Percentiles rank a stretch among this genome's conserved stretches.
These are phyloP conservation scores for Notolepis coatsorum DNA, from an alignment of 2,797 vertebrate species.

Conservation along the genomic window DNA sequence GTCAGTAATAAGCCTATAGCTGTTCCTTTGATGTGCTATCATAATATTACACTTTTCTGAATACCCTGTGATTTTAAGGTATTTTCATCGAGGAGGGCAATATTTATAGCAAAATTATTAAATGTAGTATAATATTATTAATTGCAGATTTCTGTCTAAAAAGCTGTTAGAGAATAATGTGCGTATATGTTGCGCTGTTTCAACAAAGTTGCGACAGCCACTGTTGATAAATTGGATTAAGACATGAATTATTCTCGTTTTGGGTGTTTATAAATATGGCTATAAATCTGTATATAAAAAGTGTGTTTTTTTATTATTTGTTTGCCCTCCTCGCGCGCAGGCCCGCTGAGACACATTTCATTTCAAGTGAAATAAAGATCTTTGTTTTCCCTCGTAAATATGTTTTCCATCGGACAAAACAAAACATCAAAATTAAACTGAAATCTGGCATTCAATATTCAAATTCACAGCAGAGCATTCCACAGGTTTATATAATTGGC, in stretches of 20 bases:
- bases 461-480: neutral
- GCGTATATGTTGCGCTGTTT: neutral
- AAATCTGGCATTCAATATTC: neutral
- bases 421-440: neutral
- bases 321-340: too few relatives aligned
- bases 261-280: slow-evolving; percentile 3
- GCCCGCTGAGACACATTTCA: too few relatives aligned
- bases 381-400: neutral
- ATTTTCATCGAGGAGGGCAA: too few relatives aligned
- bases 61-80: slow-evolving; percentile 4
- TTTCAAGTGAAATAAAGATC: neutral
- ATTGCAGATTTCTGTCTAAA: slow-evolving; percentile 10
- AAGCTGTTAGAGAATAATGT: neutral
- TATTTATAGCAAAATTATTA: too few relatives aligned
- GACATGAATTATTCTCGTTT: slow-evolving; percentile 6
- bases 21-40: slow-evolving; percentile 2
- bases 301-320: too few relatives aligned
- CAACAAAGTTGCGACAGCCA: slow-evolving; percentile 3
- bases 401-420: neutral
- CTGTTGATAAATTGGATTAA: neutral
- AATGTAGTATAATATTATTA: too few relatives aligned
- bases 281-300: neutral
- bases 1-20: too few relatives aligned
- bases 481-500: neutral
- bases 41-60: slow-evolving; percentile 8